A percentile compares a stretch with the other conserved stretches of the same genome.
phyloP scores from a whole-genome alignment of 1,140 invertebrate species.

The Ridgeia piscesae region DNA sequence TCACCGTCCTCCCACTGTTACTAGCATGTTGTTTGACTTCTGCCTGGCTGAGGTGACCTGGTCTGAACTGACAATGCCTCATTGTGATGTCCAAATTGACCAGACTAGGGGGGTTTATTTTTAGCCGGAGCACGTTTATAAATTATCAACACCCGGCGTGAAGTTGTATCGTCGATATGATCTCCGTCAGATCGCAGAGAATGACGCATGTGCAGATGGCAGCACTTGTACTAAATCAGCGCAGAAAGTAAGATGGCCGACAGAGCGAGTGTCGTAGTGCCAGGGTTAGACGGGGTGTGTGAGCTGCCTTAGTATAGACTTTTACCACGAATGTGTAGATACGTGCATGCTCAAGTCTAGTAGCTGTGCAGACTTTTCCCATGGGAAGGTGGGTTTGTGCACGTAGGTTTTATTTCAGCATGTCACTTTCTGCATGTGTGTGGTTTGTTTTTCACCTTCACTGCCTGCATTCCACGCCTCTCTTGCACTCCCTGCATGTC shows the following conservation, averaged over 20 bases:
- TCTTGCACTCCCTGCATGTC: not conserved
- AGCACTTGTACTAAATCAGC: not conserved
- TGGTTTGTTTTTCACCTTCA: not conserved
- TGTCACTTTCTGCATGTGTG: not conserved
- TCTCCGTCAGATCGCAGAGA: not conserved
- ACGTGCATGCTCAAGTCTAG: not conserved
- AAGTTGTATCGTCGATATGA: slow-evolving; percentile 10
- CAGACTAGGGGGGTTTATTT: not conserved
- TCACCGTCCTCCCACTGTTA: not conserved
- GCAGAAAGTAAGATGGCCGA: not conserved
- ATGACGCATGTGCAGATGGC: not conserved
- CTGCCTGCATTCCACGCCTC: not conserved
- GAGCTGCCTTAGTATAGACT: not conserved
- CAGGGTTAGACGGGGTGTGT: not conserved
- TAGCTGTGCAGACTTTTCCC: not conserved
- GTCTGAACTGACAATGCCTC: not conserved
- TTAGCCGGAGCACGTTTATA: slow-evolving; percentile 13
- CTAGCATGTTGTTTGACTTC: slow-evolving; percentile 2
- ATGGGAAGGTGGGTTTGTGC: not conserved
- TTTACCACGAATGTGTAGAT: not conserved
- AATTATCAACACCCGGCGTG: slow-evolving; percentile 17
- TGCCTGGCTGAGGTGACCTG: not conserved
- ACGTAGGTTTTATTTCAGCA: not conserved
- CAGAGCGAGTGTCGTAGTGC: not conserved
- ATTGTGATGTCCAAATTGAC: not conserved